phyloP scores from a whole-genome alignment of 2,888 invertebrate genomes.

The Atrina japonica region DNA sequence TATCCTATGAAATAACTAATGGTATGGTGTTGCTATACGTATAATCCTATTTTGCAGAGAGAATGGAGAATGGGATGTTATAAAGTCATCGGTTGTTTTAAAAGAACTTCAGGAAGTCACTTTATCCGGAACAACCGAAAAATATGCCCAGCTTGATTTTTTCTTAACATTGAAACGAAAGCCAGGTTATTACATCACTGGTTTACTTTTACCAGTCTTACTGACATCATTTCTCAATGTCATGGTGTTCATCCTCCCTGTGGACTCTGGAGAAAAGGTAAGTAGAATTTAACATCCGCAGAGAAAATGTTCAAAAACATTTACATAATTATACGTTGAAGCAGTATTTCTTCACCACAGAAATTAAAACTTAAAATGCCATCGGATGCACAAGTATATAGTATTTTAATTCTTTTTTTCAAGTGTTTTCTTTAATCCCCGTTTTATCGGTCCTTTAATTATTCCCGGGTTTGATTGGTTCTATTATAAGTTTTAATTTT shows the following conservation, averaged over 20 bases:
- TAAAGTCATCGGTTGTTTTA: slow-evolving; percentile 6
- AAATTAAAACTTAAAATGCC: too few relatives aligned
- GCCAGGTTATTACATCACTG: slow-evolving; percentile 53
- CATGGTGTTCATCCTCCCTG: slow-evolving; percentile 56
- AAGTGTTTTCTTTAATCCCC: too few relatives aligned
- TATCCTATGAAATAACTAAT: too few relatives aligned
- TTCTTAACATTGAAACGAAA: slow-evolving; percentile 39
- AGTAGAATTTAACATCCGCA: not conserved
- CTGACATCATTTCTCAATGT: slow-evolving; percentile 54
- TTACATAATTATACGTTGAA: too few relatives aligned
- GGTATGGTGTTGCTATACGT: too few relatives aligned
- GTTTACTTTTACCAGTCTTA: slow-evolving; percentile 54
- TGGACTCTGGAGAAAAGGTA: slow-evolving; percentile 57
- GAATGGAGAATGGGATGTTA: slow-evolving; percentile 36
- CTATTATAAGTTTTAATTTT: too few relatives aligned
- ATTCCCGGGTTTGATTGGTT: too few relatives aligned
- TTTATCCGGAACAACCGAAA: slow-evolving; percentile 4
- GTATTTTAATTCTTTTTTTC: too few relatives aligned
- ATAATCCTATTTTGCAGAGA: slow-evolving; percentile 22
- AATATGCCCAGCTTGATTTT: slow-evolving; percentile 37
- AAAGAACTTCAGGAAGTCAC: slow-evolving; percentile 27
- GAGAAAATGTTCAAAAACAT: too few relatives aligned
- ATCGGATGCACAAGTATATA: too few relatives aligned
- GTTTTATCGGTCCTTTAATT: too few relatives aligned
- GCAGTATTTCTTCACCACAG: too few relatives aligned